A percentile compares a stretch with the other conserved stretches of the same genome.
These are phyloP conservation scores for Muricea muricata DNA, from an alignment of 92 coral and sea anemone genomes.

Conservation along the genomic window DNA sequence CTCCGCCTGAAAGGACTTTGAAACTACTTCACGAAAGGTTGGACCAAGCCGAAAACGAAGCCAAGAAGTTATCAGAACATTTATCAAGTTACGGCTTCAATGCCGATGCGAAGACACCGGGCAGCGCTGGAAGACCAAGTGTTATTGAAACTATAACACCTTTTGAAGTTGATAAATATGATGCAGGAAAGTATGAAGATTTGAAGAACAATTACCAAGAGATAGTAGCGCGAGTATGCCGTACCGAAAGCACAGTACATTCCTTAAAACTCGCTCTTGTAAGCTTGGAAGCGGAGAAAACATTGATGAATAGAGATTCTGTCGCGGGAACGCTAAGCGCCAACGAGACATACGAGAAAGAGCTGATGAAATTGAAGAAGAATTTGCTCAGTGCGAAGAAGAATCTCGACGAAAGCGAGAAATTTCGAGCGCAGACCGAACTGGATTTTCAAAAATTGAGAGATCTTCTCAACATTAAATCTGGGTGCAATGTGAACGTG, in stretches of 20 bases:
- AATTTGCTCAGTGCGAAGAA: conserved; percentile 66
- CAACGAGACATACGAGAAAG: conserved; percentile 83
- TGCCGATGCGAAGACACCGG: conserved; percentile 49
- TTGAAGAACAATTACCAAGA: conserved; percentile 87
- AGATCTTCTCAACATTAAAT: conserved; percentile 66
- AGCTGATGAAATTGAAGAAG: conserved; percentile 80
- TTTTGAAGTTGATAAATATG: conserved; percentile 67
- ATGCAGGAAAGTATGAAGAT: conserved; percentile 73
- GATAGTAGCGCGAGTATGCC: conserved; percentile 93
- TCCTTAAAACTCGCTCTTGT: conserved; percentile 92
- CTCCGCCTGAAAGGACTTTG: conserved; percentile 94
- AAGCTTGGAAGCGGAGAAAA: conserved; percentile 89
- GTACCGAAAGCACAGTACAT: conserved; percentile 96
- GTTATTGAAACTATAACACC: conserved; percentile 86
- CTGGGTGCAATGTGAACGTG: conserved; percentile 63
- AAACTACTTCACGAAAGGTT: conserved; percentile 94
- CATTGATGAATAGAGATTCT: conserved; percentile 64
- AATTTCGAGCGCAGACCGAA: conserved; percentile 71
- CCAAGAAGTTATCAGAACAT: conserved; percentile 86
- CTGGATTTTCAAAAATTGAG: conserved; percentile 70
- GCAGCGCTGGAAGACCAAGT: conserved; percentile 51
- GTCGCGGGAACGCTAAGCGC: conserved; percentile 70
- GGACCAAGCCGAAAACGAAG: conserved; percentile 93
- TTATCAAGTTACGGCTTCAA: conserved; percentile 89
- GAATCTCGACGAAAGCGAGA: conserved; percentile 67